phyloP scores from a whole-genome alignment of 2,113 vertebrate species.

The Cryptomyrus ogoouensis region DNA sequence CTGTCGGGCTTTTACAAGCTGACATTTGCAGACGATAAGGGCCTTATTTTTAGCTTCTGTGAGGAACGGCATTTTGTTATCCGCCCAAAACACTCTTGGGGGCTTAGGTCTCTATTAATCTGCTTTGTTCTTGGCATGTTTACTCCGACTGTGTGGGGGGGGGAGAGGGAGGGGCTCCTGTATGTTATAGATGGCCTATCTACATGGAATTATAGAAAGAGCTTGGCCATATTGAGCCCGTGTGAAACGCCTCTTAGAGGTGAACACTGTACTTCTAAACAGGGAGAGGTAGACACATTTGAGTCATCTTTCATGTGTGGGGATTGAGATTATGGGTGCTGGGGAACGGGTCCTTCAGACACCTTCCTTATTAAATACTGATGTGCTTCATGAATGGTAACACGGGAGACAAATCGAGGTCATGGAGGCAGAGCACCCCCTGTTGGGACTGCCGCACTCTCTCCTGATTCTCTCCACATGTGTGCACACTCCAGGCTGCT shows the following conservation, averaged over 20 bases:
- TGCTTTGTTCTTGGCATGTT: not conserved
- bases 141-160: not conserved
- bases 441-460: not conserved
- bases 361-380: not conserved
- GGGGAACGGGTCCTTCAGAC: not conserved
- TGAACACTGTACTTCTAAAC: not conserved
- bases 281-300: not conserved
- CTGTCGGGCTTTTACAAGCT: constrained; percentile 12
- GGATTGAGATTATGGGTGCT: not conserved
- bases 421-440: not conserved
- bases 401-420: not conserved
- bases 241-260: not conserved
- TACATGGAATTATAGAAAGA: not conserved
- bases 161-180: not conserved
- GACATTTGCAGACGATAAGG: constrained; percentile 27
- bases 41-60: constrained; percentile 31
- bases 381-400: not conserved
- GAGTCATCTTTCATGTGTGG: not conserved
- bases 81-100: not conserved
- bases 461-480: not conserved
- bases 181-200: not conserved
- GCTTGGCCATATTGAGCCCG: not conserved
- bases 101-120: constrained; percentile 17
- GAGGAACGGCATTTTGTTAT: constrained; percentile 26
- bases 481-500: not conserved